Conservation (phyloP, 2,888 invertebrate species). For the Mesorhabditis belari region DNA sequence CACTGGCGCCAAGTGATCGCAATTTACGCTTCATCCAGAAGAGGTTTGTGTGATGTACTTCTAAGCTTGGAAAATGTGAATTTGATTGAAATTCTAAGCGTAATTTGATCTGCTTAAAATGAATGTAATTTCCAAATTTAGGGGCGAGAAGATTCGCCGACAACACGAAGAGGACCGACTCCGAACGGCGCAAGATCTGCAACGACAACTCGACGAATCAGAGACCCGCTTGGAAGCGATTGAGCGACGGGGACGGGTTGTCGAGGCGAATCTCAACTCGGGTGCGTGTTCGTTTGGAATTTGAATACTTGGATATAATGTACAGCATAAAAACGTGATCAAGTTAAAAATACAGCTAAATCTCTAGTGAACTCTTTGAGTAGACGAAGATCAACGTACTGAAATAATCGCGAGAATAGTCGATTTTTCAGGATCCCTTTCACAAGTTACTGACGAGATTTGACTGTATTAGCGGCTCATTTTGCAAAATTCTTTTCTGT, state of each 20-base stretch:
- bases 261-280: background rate
- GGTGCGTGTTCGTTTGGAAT: background rate
- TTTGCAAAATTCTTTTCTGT: too few relatives aligned
- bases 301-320: background rate
- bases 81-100: too few relatives aligned
- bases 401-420: too few relatives aligned
- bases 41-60: background rate
- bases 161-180: conserved; percentile 7
- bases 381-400: too few relatives aligned
- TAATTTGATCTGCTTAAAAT: too few relatives aligned
- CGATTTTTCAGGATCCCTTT: too few relatives aligned
- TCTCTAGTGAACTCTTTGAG: too few relatives aligned
- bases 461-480: too few relatives aligned
- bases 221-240: conserved; percentile 22
- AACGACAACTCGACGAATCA: conserved; percentile 20
- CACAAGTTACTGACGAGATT: too few relatives aligned
- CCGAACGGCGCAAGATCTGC: conserved; percentile 11
- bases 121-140: too few relatives aligned
- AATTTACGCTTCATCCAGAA: background rate
- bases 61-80: background rate
- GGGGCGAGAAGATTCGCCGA: background rate
- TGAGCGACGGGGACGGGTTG: background rate
- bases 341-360: too few relatives aligned
- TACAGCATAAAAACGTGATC: too few relatives aligned
- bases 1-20: background rate